Base-by-base conservation (phyloP, 2,888 invertebrate species). In the Aporophyla nigra region DNA sequence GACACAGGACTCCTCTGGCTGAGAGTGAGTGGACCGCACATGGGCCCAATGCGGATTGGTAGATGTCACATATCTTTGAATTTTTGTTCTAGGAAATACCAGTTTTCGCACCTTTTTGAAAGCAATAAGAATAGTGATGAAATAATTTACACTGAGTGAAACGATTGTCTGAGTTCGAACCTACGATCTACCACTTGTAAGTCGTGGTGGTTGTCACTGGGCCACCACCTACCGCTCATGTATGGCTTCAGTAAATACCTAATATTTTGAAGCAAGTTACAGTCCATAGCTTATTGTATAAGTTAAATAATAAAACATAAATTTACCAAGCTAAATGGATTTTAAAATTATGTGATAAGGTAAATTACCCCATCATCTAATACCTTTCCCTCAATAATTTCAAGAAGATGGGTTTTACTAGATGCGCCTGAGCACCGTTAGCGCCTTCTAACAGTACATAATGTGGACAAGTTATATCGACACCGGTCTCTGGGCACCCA, bases 391-490 rank as follows among this genome's bases (percentile, higher is more conserved):
- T 51, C 33, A 62, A 63, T 80, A 27, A 66, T 63, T 54, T 49
- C 81, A 63, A 46, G 40, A 70, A 78, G 84, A 84, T 83, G 76
- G 62, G 33, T 63, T 6, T 76, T 70, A 63, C 71, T 73, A 72
- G 78, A 74, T 80, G 80, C 80, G 82, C 77, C 46, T 49, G 80
- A 68, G 78, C 86, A 89, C 93, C 93, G 94, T 93, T 93, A 93
- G 90, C 90, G 89, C 76, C 78, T 87, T 83, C 77, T 94, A 94
- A 93, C 94, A 91, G 93, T 93, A 92, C 90, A 87, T 91, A 92
- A 91, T 90, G 87, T 87, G 90, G 82, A 86, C 90, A 87, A 87
- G 90, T 89, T 91, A 90, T 90, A 90, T 90, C 90, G 89, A 90
- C 90, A 90, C 85, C 78, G 83, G 82, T 82, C 82, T 82, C 74